Percentiles rank a stretch among this genome's conserved stretches.
These are phyloP conservation scores for Acyrthosiphon pisum DNA, from an alignment of 1,140 invertebrate genomes.

Conservation along the genomic window DNA sequence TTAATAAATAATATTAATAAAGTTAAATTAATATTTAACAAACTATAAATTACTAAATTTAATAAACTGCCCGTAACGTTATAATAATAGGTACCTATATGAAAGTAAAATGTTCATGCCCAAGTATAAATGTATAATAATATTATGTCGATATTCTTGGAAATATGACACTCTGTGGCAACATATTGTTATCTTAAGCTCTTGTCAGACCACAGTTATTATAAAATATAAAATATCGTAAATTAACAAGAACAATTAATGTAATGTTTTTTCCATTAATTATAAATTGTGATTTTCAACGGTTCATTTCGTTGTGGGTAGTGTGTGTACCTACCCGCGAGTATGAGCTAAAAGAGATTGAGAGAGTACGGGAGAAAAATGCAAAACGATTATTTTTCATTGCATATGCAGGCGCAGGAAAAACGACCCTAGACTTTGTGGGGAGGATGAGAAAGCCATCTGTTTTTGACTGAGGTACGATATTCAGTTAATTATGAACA, in stretches of 20 bases:
- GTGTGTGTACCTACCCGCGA: neutral
- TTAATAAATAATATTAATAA: too few species aligned
- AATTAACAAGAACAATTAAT: neutral
- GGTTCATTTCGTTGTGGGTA: neutral
- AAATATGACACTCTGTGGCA: neutral
- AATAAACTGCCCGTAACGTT: neutral
- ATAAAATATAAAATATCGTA: neutral
- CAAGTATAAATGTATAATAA: too few species aligned
- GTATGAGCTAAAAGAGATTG: neutral
- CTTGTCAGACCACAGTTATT: neutral
- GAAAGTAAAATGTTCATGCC: too few species aligned
- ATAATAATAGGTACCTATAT: too few species aligned
- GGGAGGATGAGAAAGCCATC: neutral
- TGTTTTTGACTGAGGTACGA: neutral
- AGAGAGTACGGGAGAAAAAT: neutral
- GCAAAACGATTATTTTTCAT: neutral
- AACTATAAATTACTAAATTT: neutral
- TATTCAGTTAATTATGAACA: neutral
- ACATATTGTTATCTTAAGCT: neutral
- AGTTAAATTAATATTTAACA: neutral
- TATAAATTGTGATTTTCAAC: neutral
- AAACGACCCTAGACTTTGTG: neutral
- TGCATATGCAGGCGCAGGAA: neutral
- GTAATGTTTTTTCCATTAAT: neutral
- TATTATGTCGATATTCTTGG: too few species aligned